Evolutionary conservation across 1,140 invertebrate species (phyloP), one percentile per base, ranked within the genome.

Genomic region (Drosophila simulans): DNA sequence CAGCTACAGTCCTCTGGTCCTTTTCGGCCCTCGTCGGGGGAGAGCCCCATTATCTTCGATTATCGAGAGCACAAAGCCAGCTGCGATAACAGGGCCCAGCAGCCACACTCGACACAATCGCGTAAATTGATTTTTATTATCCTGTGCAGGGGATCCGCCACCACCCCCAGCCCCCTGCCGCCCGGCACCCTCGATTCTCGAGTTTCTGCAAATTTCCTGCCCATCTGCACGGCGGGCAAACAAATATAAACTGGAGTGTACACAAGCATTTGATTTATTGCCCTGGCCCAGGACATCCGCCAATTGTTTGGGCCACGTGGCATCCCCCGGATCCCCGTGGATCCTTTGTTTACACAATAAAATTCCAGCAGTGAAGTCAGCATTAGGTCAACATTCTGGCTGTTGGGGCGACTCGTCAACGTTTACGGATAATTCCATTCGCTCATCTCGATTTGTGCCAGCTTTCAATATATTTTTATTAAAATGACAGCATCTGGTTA

Each of bases 121-220:
- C 80, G 74, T 78, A 82, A 82, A 82, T 82, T 82, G 79, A 82
- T 82, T 82, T 82, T 82, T 82, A 82, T 82, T 82, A 82, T 82
- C 80, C 80, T 52, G 48, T 57, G 74, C 31, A 56, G 49, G 55
- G 57, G 53, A 55, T 25, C n/a, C 37, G 1, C 37, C 27, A 11
- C 3, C 10, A 13, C 10, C 11, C 25, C 40, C 20, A 10, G 43
- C 42, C 7, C 12, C 4, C 11, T 46, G 8, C 13, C 27, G 34
- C 31, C 8, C 25, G n/a, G 12, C 27, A 39, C 35, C 46, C 60
- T 58, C 22, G 35, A 31, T 35, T 46, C 60, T 58, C 35, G 40
- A 76, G 73, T 53, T 43, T 70, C 63, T 69, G 63, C 74, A 77
- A 76, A 76, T 76, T 76, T 76, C 71, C 71, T 75, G 72, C 72